Percentiles rank a stretch among this genome's conserved stretches.
These are phyloP conservation scores for Phoenicopterus ruber DNA, from an alignment of 2,113 vertebrate species.

Conservation along the genomic window DNA sequence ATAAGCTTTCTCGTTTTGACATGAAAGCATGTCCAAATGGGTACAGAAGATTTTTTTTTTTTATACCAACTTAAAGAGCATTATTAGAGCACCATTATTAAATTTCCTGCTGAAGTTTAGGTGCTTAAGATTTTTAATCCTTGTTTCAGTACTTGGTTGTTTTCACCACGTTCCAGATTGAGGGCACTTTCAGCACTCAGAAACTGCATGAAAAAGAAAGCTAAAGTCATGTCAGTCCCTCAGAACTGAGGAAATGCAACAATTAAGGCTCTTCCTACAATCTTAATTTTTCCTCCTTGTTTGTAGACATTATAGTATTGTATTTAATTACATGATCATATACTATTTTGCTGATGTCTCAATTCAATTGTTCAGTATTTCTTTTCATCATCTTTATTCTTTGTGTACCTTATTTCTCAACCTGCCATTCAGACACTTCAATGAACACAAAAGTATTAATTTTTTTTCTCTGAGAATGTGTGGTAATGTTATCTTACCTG, in stretches of 20 bases:
- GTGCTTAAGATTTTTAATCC: not conserved
- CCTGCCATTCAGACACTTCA: conserved; percentile 65
- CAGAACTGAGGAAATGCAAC: conserved; percentile 6
- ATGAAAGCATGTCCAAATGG: not conserved
- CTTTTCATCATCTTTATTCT: conserved; percentile 58
- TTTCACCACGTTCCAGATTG: not conserved
- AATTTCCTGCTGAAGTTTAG: not conserved
- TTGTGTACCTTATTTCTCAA: conserved; percentile 57
- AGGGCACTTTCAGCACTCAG: not conserved
- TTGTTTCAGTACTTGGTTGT: not conserved
- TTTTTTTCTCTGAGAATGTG: conserved; percentile 14
- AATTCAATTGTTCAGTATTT: conserved; percentile 48
- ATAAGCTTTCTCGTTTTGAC: not conserved
- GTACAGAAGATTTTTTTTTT: not conserved
- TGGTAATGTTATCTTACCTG: conserved; percentile 19
- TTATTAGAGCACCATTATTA: not conserved
- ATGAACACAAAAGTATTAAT: conserved; percentile 50
- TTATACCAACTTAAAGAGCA: not conserved
- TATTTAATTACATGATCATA: conserved; percentile 63
- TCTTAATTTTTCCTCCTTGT: conserved; percentile 52
- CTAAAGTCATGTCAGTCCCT: not conserved
- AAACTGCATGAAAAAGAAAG: not conserved
- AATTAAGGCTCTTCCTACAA: conserved; percentile 21
- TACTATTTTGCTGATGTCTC: conserved; percentile 50
- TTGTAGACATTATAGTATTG: conserved; percentile 43